A percentile compares a stretch with the other conserved stretches of the same genome.
phyloP scores from a whole-genome alignment of 2,113 vertebrate genomes.

The Egretta garzetta region DNA sequence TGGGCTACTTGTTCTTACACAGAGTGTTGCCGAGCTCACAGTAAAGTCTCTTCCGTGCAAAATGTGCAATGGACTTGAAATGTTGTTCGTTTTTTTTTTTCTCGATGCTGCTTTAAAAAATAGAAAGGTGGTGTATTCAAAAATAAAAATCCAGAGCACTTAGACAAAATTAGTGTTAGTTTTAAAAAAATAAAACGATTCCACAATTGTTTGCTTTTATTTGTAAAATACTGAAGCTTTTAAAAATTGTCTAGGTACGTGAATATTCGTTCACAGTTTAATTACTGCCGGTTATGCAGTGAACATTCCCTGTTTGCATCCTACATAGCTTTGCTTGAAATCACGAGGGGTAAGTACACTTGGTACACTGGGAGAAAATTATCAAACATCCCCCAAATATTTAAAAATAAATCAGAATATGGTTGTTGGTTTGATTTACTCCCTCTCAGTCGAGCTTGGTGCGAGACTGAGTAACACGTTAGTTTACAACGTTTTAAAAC shows the following conservation, averaged over 20 bases:
- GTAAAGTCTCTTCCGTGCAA: neutral
- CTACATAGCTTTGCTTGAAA: neutral
- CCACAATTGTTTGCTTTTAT: neutral
- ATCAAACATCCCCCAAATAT: neutral
- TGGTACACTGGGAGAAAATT: neutral
- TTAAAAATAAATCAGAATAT: neutral
- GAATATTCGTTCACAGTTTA: neutral
- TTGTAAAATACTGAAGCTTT: neutral
- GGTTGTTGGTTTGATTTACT: neutral
- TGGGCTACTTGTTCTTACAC: neutral
- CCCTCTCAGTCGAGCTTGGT: neutral
- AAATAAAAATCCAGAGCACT: neutral
- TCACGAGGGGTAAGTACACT: neutral
- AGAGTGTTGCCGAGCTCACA: neutral
- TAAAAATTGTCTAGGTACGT: accelerated
- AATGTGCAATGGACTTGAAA: neutral
- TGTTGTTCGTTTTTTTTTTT: neutral
- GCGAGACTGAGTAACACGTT: neutral
- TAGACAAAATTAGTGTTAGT: neutral
- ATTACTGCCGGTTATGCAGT: neutral
- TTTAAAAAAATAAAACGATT: neutral
- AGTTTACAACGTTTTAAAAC: neutral
- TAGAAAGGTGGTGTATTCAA: accelerated
- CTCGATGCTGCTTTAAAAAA: neutral
- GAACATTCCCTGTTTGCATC: neutral